Conservation (phyloP, 35 echinoderm and acorn worm species). For the Lytechinus variegatus region DNA sequence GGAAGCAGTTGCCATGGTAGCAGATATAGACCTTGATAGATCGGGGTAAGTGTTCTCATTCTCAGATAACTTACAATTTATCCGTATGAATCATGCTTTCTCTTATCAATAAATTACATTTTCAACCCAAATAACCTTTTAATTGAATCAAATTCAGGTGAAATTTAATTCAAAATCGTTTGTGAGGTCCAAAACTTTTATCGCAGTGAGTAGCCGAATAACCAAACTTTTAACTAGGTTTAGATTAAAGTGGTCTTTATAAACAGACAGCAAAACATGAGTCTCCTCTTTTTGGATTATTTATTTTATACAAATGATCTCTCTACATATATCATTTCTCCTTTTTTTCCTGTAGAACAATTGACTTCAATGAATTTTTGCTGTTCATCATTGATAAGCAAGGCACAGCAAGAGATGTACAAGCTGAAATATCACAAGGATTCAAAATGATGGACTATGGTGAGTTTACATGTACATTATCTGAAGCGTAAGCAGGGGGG, state of each 20-base stretch:
- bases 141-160: too few relatives aligned
- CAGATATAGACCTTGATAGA: slow-evolving; percentile 95
- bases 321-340: background rate
- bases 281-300: background rate
- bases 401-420: slow-evolving; percentile 93
- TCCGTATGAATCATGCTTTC: too few relatives aligned
- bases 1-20: slow-evolving; percentile 93
- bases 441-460: slow-evolving; percentile 99
- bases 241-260: too few relatives aligned
- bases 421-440: slow-evolving; percentile 87
- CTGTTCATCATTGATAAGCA: slow-evolving; percentile 96
- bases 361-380: slow-evolving; percentile 95
- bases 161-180: too few relatives aligned
- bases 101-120: too few relatives aligned
- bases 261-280: background rate
- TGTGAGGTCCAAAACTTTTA: too few relatives aligned
- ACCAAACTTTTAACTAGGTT: too few relatives aligned
- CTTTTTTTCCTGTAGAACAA: slow-evolving; percentile 56
- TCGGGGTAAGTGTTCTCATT: slow-evolving; percentile 54
- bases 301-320: background rate
- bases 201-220: too few relatives aligned
- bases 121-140: too few relatives aligned
- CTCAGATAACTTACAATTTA: background rate
- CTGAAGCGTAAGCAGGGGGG: too few relatives aligned
- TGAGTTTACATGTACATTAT: slow-evolving; percentile 26